A percentile compares a stretch with the other conserved stretches of the same genome.
phyloP scores from a whole-genome alignment of 2,797 vertebrate genomes.

The Poliocrania exsul region DNA sequence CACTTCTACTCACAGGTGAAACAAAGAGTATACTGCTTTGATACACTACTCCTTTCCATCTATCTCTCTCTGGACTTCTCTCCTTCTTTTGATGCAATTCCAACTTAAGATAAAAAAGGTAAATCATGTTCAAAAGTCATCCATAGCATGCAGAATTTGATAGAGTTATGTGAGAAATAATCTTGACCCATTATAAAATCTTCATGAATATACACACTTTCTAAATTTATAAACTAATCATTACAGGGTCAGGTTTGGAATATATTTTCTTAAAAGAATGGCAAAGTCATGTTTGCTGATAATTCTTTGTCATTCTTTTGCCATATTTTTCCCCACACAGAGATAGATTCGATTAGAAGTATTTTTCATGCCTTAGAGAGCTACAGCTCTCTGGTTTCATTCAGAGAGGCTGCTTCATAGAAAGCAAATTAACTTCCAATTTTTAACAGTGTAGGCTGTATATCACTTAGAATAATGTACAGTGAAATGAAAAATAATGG shows the following conservation, averaged over 20 bases:
- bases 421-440: conserved; percentile 37
- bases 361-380: conserved; percentile 28
- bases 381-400: neutral
- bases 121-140: neutral
- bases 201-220: neutral
- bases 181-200: neutral
- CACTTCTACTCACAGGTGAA: neutral
- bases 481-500: conserved; percentile 39
- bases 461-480: conserved; percentile 26
- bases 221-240: neutral
- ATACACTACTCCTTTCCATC: neutral
- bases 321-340: neutral
- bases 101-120: neutral
- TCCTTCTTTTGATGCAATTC: neutral
- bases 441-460: conserved; percentile 14
- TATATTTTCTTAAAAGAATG: neutral
- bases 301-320: neutral
- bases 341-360: neutral
- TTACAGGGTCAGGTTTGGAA: neutral
- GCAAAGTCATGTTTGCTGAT: neutral
- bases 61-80: neutral
- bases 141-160: neutral
- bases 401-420: neutral
- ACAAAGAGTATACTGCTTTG: neutral
- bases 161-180: neutral